phyloP scores from a whole-genome alignment of 2,888 invertebrate genomes.

The Drosophila meridionalis region DNA sequence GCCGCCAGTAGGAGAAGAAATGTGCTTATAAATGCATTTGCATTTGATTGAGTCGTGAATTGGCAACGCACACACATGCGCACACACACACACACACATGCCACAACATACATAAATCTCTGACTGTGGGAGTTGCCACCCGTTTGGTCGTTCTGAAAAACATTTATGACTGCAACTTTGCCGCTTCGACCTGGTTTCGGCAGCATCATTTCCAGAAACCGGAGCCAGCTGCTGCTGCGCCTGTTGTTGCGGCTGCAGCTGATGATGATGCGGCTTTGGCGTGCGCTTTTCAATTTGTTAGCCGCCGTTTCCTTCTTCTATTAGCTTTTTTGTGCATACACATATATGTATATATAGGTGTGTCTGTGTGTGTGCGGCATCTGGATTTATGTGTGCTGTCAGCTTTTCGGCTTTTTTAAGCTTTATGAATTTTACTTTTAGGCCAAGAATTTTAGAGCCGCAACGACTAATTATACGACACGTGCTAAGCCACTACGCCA shows the following conservation, averaged over 20 bases:
- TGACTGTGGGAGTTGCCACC: slow-evolving; percentile 70
- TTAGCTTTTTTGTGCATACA: slow-evolving; percentile 29
- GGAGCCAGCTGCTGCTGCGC: slow-evolving; percentile 35
- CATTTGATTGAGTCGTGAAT: slow-evolving; percentile 78
- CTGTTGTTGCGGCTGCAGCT: slow-evolving; percentile 38
- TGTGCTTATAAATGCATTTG: slow-evolving; percentile 64
- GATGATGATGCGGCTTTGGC: slow-evolving; percentile 78
- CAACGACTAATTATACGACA: slow-evolving; percentile 57
- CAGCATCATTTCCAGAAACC: slow-evolving; percentile 58
- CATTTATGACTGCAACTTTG: slow-evolving; percentile 61
- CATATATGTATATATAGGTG: not conserved
- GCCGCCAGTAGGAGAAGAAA: slow-evolving; percentile 49
- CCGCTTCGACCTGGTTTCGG: slow-evolving; percentile 55
- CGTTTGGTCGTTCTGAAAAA: slow-evolving; percentile 43
- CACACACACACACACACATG: slow-evolving; percentile 10
- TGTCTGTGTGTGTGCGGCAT: slow-evolving; percentile 10
- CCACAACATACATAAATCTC: slow-evolving; percentile 66
- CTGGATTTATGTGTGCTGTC: slow-evolving; percentile 71
- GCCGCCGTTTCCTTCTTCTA: slow-evolving; percentile 57
- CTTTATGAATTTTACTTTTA: slow-evolving; percentile 70
- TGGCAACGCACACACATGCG: slow-evolving; percentile 60
- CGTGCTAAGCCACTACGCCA: slow-evolving; percentile 51
- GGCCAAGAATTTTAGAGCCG: slow-evolving; percentile 60
- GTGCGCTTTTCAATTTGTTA: slow-evolving; percentile 78
- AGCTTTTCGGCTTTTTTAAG: slow-evolving; percentile 60